These are phyloP conservation scores for Cyphomyrus discorhynchus DNA, from an alignment of 2,113 vertebrate genomes.

Conservation along the genomic window DNA sequence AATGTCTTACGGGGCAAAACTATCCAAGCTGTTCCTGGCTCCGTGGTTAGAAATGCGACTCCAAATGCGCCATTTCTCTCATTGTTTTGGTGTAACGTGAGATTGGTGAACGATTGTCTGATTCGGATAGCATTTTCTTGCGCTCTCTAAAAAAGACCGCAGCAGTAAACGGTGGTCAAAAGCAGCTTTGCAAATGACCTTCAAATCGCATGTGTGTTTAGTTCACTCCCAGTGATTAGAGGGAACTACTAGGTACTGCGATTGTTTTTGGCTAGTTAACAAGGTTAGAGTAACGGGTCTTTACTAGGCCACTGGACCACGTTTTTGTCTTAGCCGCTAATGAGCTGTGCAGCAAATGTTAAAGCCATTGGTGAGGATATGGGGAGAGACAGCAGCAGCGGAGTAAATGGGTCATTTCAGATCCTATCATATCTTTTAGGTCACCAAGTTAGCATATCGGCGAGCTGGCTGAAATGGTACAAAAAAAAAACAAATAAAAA, in stretches of 20 bases:
- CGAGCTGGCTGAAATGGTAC: neutral
- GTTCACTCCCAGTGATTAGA: neutral
- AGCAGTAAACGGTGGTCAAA: neutral
- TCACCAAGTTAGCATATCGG: neutral
- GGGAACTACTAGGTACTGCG: neutral
- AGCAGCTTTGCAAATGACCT: neutral
- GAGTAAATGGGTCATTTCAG: constrained; percentile 4
- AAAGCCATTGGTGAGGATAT: neutral
- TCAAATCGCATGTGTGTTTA: neutral
- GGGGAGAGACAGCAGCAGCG: neutral
- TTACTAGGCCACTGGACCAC: neutral
- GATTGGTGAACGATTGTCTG: neutral
- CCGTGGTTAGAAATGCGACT: neutral
- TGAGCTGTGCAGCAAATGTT: neutral
- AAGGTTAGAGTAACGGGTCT: neutral
- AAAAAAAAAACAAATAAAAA: neutral
- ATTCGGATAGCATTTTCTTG: neutral
- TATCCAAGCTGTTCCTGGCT: neutral
- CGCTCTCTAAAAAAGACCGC: neutral
- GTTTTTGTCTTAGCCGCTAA: neutral
- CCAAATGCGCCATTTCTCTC: neutral
- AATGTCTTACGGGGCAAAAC: neutral
- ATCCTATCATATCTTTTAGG: constrained; percentile 11
- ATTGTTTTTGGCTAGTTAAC: neutral
- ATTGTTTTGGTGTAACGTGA: constrained; percentile 1